Evolutionary conservation across 2,888 invertebrate genomes (phyloP).

Genomic region (Cylloceria caligata): DNA sequence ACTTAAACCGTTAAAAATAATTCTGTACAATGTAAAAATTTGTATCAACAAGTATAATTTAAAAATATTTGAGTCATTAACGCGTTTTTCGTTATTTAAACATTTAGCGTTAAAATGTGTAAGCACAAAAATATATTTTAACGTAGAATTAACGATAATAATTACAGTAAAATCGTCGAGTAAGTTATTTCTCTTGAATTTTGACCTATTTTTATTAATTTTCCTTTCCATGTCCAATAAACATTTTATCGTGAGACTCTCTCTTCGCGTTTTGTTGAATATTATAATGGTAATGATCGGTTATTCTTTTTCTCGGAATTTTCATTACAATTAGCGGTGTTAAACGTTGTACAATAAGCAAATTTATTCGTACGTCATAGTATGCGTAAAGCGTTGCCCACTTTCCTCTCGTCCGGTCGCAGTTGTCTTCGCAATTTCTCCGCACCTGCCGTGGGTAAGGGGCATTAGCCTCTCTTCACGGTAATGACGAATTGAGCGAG

Average conservation of each 20-base stretch:
- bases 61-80: neutral
- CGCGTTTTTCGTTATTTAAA: neutral
- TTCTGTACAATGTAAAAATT: neutral
- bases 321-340: neutral
- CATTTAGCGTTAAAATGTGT: neutral
- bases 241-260: neutral
- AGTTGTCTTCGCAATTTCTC: constrained; percentile 59
- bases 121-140: neutral
- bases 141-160: neutral
- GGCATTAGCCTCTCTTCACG: constrained; percentile 60
- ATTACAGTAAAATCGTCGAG: neutral
- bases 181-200: neutral
- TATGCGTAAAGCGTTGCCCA: constrained; percentile 42
- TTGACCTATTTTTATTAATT: neutral
- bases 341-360: constrained; percentile 14
- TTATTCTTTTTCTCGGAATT: constrained; percentile 4
- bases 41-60: neutral
- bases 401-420: constrained; percentile 59
- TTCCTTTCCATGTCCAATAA: neutral
- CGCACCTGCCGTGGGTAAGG: constrained; percentile 54
- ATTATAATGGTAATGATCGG: neutral
- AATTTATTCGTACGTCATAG: constrained; percentile 13
- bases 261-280: neutral
- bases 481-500: constrained; percentile 67
- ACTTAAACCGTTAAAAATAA: too few species aligned